Evolutionary conservation across 1,140 invertebrate species (phyloP), one percentile per base, ranked within the genome.

Genomic region (Stenopsyche tienmushanensis): DNA sequence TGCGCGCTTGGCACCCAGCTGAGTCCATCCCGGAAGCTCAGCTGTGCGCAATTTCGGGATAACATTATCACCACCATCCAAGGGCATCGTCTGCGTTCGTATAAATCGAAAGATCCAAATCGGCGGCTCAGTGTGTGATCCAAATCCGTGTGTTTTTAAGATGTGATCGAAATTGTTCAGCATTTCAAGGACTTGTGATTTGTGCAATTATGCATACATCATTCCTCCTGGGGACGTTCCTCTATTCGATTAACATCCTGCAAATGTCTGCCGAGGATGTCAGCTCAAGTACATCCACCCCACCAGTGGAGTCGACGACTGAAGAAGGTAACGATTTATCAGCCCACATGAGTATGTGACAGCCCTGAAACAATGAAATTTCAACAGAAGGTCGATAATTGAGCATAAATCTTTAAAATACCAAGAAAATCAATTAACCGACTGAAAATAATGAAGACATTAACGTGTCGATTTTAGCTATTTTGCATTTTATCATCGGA

Each of bases 221-320:
- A 1, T 15, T 57, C 29, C 26, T 42, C 7, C 39, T 57, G 13
- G 39, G 54, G 10, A 20, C 21, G 15, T 10, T 42, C n/a, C 21
- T 57, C 1, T 55, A 55, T 18, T 39, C 34, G 39, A 21, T 29
- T 3, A 57, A 42, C 34, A 41, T 57, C 10, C 26, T 57, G 5
- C 54, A 42, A 21, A 57, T 57, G 54, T 20, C 34, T 26, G 54
- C 54, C 21, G 39, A 57, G 10, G 54, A 57, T 21, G 39, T 9
- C 20, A 13, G 29, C 5, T 34, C 29, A 34, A 34, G 5, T 13
- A 57, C 1, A 8, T 57, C 39, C 0, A 42, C 54, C 9, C 13
- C 25, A 15, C 2, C 26, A n/a, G 7, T 15, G 2, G 54, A 57
- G 24, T 39, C 54, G 1, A 57, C 54, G 1, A 57, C 54, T 10